Evolutionary conservation across 2,797 vertebrate species (phyloP).

Genomic region (Anolis apletophallus): DNA sequence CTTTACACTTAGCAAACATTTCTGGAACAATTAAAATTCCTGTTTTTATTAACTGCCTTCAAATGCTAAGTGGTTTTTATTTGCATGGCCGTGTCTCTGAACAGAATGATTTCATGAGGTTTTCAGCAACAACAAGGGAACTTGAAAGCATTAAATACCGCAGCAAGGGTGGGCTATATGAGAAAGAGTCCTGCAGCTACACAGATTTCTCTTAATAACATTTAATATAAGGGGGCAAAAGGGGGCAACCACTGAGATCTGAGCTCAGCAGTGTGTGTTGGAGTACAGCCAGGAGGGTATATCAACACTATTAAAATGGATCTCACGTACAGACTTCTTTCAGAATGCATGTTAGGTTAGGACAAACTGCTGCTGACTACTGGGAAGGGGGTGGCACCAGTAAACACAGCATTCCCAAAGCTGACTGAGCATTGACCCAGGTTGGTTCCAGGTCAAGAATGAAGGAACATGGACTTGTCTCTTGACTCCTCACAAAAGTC

Average conservation of each 20-base stretch:
- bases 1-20: background rate
- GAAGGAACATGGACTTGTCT: background rate
- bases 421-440: constrained; percentile 14
- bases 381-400: background rate
- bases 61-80: constrained; percentile 34
- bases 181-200: constrained; percentile 7
- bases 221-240: constrained; percentile 26
- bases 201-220: constrained; percentile 18
- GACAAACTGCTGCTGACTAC: constrained; percentile 5
- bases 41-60: constrained; percentile 16
- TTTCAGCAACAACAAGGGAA: background rate
- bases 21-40: constrained; percentile 16
- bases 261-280: background rate
- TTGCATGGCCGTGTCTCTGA: background rate
- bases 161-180: background rate
- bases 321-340: constrained; percentile 4
- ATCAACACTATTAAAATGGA: constrained; percentile 33
- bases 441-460: constrained; percentile 18
- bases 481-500: background rate
- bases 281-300: constrained; percentile 9
- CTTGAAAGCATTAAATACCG: background rate
- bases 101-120: background rate
- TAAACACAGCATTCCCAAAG: background rate
- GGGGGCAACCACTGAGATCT: constrained; percentile 3
- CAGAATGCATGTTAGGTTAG: background rate